A percentile compares a stretch with the other conserved stretches of the same genome.
Evolutionary conservation across 2,797 vertebrate species (phyloP).

Genomic region (Pelobates cultripes): DNA sequence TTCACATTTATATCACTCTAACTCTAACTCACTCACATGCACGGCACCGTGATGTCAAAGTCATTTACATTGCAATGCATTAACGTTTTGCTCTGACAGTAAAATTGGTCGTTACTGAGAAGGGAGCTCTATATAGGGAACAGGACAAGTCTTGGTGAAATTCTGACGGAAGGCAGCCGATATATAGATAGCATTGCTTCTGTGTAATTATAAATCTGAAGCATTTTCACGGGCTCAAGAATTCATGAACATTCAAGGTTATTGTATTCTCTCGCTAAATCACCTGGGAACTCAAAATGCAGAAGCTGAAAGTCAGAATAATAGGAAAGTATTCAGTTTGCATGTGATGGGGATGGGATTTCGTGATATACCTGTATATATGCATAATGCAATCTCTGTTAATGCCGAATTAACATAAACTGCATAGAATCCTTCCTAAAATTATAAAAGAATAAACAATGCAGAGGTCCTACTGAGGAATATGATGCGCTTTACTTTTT

Average conservation of each 20-base stretch:
- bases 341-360: background rate
- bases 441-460: background rate
- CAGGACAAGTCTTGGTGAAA: background rate
- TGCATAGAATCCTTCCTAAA: background rate
- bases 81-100: too few species aligned
- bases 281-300: constrained; percentile 4
- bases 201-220: constrained; percentile 9
- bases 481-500: too few species aligned
- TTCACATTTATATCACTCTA: too few species aligned
- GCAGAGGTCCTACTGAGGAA: too few species aligned
- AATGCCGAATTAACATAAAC: background rate
- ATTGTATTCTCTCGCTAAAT: background rate
- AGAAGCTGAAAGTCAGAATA: constrained; percentile 11
- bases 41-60: too few species aligned
- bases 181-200: background rate
- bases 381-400: background rate
- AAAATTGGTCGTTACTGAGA: background rate
- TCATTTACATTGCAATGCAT: too few species aligned
- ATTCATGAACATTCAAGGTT: constrained; percentile 20
- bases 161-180: constrained; percentile 5
- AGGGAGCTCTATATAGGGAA: background rate
- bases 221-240: background rate
- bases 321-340: constrained; percentile 4
- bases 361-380: background rate
- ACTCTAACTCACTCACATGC: too few species aligned